Conservation (phyloP, 2,797 vertebrate species). For the Alcedo quadribrachys region DNA sequence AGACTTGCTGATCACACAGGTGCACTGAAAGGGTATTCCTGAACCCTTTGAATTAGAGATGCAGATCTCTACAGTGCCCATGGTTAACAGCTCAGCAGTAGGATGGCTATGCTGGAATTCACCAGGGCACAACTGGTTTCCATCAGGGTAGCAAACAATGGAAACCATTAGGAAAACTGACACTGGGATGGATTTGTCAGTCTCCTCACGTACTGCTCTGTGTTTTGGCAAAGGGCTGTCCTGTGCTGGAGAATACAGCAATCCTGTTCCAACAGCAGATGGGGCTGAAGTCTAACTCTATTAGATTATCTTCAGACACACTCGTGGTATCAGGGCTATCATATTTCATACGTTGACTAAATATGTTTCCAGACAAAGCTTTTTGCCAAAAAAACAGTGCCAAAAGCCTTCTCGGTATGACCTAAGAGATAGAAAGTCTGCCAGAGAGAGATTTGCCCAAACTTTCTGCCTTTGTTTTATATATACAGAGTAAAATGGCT, state of each 20-base stretch:
- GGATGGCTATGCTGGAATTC: neutral
- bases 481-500: neutral
- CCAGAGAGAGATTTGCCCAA: neutral
- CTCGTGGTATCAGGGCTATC: neutral
- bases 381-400: constrained; percentile 42
- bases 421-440: constrained; percentile 33
- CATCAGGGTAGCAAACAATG: neutral
- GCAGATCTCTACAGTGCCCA: neutral
- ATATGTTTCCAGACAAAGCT: constrained; percentile 69
- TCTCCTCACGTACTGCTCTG: constrained; percentile 11
- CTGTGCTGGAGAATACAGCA: constrained; percentile 17
- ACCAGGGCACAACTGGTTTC: neutral
- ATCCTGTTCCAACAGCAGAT: constrained; percentile 72
- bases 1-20: neutral
- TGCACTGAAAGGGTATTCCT: neutral
- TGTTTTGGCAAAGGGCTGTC: constrained; percentile 9
- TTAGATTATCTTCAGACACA: neutral
- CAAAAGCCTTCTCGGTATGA: constrained; percentile 55
- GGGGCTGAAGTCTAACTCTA: constrained; percentile 76
- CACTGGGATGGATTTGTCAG: neutral
- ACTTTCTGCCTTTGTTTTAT: constrained; percentile 23
- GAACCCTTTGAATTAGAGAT: neutral
- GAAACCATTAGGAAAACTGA: neutral
- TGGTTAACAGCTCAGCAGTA: neutral
- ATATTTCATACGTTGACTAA: constrained; percentile 49